These are phyloP conservation scores for Oscheius sp. DNA, from an alignment of 2,888 invertebrate species.

Conservation along the genomic window DNA sequence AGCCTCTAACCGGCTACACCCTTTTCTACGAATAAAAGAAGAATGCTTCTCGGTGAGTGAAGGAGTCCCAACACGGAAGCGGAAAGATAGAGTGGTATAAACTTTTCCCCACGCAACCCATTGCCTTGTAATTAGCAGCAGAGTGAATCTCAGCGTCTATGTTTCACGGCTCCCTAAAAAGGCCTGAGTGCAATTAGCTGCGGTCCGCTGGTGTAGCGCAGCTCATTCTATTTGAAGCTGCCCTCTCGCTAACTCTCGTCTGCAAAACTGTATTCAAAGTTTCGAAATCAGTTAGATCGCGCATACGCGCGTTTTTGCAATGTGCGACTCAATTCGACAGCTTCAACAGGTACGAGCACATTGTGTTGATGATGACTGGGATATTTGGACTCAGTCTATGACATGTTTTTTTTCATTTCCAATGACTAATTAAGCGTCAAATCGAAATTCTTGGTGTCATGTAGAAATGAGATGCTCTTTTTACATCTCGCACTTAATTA, in stretches of 20 bases:
- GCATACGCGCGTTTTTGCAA: constrained; percentile 26
- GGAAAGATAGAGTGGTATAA: not conserved
- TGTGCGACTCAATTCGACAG: not conserved
- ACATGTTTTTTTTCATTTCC: not conserved
- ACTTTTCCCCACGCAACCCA: not conserved
- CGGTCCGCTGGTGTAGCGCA: constrained; percentile 32
- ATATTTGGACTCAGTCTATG: too few species aligned
- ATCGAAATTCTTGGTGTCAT: constrained; percentile 14
- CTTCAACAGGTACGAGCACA: constrained; percentile 2
- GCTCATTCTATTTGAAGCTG: constrained; percentile 26
- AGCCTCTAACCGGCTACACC: not conserved
- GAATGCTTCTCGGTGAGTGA: constrained; percentile 31
- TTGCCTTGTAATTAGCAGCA: constrained; percentile 19
- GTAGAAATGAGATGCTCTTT: not conserved
- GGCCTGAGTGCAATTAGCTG: constrained; percentile 35
- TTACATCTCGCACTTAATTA: too few species aligned
- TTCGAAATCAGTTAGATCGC: constrained; percentile 22
- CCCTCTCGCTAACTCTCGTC: constrained; percentile 6
- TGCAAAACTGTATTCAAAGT: constrained; percentile 34
- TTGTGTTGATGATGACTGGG: too few species aligned
- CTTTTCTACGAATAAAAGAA: constrained; percentile 1
- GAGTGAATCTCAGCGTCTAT: constrained; percentile 18
- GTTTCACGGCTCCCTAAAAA: constrained; percentile 33
- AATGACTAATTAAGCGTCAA: constrained; percentile 16
- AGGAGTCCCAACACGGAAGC: not conserved